Base-by-base conservation (phyloP, 2,113 vertebrate species). In the Pongo pygmaeus region DNA sequence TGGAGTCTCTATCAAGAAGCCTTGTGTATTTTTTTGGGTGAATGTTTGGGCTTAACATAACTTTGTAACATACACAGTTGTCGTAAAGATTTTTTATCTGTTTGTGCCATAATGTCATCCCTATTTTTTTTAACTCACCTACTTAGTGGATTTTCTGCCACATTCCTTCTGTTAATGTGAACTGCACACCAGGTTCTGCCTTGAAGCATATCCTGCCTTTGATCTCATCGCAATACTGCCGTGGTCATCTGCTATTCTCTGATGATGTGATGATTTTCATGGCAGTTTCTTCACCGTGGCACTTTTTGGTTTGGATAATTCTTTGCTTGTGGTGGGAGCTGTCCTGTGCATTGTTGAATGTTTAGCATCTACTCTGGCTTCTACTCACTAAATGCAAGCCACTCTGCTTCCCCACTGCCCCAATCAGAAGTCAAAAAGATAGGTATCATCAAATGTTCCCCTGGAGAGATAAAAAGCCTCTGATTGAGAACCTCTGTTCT, bases 331-430 rank as follows among this genome's bases (percentile, higher is more conserved):
- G 0, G 6, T n/a, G 16, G 27, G 43, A 14, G 12, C 12, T 72
- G 10, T 32, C 30, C 30, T 78, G 1, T 75, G 5, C 13, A 23
- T 17, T 25, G 5, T 3, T 27, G 14, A 22, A 77, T 55, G 11
- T 55, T 96, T 40, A 48, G 20, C 9, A 84, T 25, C 32, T 2
- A 57, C 12, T 9, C 52, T 84, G 38, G 7, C 2, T 2, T 32
- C 32, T 78, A 67, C 43, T 4, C 20, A 57, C 12, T 48, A 57
- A 18, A 35, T 4, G 1, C 27, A 55, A 25, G 7, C 13, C 18
- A 30, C 4, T 23, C 14, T 11, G 38, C 3, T 35, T 8, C 2
- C 27, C 27, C 17, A 2, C 1, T 23, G 3, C 8, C 7, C 43
- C 20, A 23, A 1, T 69, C 48, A 59, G 3, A 81, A 23, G 64